A percentile compares a stretch with the other conserved stretches of the same genome.
Conservation (phyloP, 2,797 vertebrate species). For the Paramormyrops hopkinsi region DNA sequence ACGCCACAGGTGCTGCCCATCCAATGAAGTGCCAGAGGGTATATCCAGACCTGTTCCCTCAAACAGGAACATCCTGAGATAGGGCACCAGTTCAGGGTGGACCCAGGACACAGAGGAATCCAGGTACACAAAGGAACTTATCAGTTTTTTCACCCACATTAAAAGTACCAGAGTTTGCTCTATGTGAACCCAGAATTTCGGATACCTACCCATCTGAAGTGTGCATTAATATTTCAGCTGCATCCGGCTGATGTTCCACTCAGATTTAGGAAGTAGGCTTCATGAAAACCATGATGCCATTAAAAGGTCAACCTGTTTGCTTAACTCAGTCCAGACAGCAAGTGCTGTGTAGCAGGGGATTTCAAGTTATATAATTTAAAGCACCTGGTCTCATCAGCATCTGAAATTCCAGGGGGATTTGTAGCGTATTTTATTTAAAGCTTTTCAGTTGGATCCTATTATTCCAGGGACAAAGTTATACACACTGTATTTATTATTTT, state of each 20-base stretch:
- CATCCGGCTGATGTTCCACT: constrained; percentile 15
- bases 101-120: neutral
- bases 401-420: neutral
- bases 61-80: neutral
- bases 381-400: neutral
- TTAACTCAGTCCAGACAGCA: constrained; percentile 25
- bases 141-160: neutral
- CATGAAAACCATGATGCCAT: constrained; percentile 25
- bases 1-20: neutral
- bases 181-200: constrained; percentile 24
- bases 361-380: neutral
- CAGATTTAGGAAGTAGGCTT: constrained; percentile 31
- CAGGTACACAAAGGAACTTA: neutral
- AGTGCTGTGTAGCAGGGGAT: neutral
- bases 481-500: neutral
- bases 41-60: neutral
- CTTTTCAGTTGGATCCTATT: neutral
- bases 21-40: neutral
- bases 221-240: constrained; percentile 25
- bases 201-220: neutral
- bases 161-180: constrained; percentile 3
- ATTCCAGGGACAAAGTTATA: neutral
- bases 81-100: neutral
- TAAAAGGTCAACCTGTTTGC: constrained; percentile 46
- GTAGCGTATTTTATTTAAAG: neutral